Conservation (phyloP, 2,113 vertebrate species). For the Dendrocopos noguchii region DNA sequence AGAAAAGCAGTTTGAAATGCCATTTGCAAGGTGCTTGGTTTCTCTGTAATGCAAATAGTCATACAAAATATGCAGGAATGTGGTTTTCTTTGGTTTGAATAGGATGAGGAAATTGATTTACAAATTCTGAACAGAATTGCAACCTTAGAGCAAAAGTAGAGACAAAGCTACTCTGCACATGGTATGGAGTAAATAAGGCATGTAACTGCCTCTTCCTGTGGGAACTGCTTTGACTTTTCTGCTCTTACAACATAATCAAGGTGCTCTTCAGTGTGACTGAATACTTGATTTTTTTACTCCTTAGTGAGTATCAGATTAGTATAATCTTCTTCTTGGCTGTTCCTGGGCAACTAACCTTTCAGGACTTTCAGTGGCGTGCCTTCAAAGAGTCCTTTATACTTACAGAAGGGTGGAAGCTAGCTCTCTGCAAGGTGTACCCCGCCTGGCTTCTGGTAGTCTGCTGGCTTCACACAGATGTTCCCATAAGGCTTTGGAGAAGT, state of each 20-base stretch:
- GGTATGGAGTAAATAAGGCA: background rate
- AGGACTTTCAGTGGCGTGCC: background rate
- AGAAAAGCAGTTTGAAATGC: slow-evolving; percentile 12
- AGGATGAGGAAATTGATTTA: slow-evolving; percentile 72
- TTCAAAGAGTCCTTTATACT: background rate
- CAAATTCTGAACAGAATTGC: slow-evolving; percentile 52
- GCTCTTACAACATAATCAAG: slow-evolving; percentile 26
- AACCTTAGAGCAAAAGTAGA: slow-evolving; percentile 29
- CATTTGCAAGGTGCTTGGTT: slow-evolving; percentile 56
- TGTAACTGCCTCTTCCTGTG: background rate
- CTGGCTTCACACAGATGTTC: background rate
- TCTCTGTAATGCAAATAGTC: slow-evolving; percentile 57
- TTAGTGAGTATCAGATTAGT: slow-evolving; percentile 18
- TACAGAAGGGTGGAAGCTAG: background rate
- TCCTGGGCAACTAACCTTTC: slow-evolving; percentile 29
- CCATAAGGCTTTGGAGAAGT: background rate
- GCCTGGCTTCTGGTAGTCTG: background rate
- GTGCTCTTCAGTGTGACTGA: slow-evolving; percentile 5
- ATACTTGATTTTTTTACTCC: slow-evolving; percentile 5
- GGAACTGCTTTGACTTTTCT: slow-evolving; percentile 37
- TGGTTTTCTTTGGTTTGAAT: slow-evolving; percentile 51
- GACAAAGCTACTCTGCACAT: slow-evolving; percentile 12
- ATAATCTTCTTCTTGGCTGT: background rate
- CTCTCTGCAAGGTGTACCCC: background rate
- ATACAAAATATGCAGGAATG: slow-evolving; percentile 69